phyloP scores from a whole-genome alignment of 2,888 invertebrate genomes.

The Tetrapedia diversipes region DNA sequence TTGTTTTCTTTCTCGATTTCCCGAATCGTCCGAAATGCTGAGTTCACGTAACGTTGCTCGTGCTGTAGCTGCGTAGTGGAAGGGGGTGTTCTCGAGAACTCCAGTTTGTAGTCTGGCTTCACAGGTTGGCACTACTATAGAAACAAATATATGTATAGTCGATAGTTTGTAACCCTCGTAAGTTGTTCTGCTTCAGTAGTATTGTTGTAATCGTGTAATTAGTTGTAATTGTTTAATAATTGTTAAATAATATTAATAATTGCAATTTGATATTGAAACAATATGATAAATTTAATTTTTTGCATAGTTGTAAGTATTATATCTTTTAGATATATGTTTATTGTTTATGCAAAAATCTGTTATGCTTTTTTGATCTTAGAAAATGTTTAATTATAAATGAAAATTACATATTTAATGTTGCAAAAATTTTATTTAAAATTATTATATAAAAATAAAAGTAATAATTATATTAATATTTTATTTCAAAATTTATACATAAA shows the following conservation, averaged over 20 bases:
- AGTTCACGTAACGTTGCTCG: too few relatives aligned
- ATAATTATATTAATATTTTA: slow-evolving; percentile 3
- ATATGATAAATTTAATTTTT: slow-evolving; percentile 51
- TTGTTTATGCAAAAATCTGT: neutral
- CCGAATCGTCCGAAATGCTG: too few relatives aligned
- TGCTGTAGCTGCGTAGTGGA: too few relatives aligned
- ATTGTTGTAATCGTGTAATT: neutral
- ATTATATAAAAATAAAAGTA: neutral
- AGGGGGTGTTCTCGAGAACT: too few relatives aligned
- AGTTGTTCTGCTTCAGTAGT: slow-evolving; percentile 4
- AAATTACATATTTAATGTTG: neutral
- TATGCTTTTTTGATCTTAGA: neutral
- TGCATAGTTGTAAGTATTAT: slow-evolving; percentile 42
- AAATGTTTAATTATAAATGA: slow-evolving; percentile 9
- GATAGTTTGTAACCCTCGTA: slow-evolving; percentile 43
- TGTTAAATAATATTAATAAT: slow-evolving; percentile 10
- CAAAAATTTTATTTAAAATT: neutral
- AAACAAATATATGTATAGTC: slow-evolving; percentile 27
- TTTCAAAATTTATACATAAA: neutral
- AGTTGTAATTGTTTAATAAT: slow-evolving; percentile 32
- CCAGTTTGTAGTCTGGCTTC: too few relatives aligned
- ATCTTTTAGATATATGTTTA: slow-evolving; percentile 13
- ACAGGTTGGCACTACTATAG: too few relatives aligned
- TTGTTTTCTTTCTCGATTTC: too few relatives aligned
- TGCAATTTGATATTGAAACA: slow-evolving; percentile 25